Evolutionary conservation across 2,888 invertebrate species (phyloP).

Genomic region (Marasmarcha lunaedactyla): DNA sequence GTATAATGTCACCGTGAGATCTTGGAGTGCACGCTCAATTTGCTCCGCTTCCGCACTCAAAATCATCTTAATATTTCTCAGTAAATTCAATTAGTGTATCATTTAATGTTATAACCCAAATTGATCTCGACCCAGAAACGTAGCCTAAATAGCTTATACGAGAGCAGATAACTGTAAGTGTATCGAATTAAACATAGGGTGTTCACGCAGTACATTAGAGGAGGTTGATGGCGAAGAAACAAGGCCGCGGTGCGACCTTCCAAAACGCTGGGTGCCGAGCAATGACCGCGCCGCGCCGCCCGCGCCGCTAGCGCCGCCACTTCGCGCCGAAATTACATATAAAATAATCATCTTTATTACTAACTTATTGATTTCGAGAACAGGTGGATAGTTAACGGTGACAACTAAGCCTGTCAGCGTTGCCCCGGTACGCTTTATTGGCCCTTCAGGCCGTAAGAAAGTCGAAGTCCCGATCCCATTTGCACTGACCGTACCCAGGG

Average conservation of each 20-base stretch:
- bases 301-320: constrained; percentile 9
- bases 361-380: constrained; percentile 10
- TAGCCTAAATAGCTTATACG: constrained; percentile 61
- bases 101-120: constrained; percentile 36
- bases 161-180: constrained; percentile 61
- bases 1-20: constrained; percentile 55
- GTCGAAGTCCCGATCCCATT: too few species aligned
- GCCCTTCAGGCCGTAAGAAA: background rate
- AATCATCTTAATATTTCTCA: constrained; percentile 17
- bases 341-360: constrained; percentile 1
- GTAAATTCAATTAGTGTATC: constrained; percentile 41
- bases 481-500: too few species aligned
- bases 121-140: constrained; percentile 56
- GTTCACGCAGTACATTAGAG: constrained; percentile 29
- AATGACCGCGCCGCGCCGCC: constrained; percentile 35
- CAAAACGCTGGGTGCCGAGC: constrained; percentile 49
- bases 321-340: background rate
- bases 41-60: background rate
- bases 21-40: constrained; percentile 17
- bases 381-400: too few species aligned
- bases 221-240: constrained; percentile 43
- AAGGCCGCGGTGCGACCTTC: constrained; percentile 67
- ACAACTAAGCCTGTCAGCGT: too few species aligned
- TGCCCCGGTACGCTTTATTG: too few species aligned
- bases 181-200: constrained; percentile 59